These are phyloP conservation scores for Falco rusticolus DNA, from an alignment of 2,797 vertebrate genomes.

Conservation along the genomic window DNA sequence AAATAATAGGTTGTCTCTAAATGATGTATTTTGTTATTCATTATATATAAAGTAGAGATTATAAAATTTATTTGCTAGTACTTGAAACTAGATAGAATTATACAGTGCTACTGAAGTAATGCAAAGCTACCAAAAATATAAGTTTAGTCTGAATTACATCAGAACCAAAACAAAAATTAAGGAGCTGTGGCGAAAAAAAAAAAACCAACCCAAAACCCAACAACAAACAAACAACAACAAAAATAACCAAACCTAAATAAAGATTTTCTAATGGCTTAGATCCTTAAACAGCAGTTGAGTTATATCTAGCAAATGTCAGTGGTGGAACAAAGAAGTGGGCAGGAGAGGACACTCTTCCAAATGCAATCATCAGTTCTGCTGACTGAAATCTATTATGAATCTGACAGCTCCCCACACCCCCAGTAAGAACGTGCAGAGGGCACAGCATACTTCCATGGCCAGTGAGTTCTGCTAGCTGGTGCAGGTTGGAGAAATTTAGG, in stretches of 20 bases:
- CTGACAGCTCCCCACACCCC: fast-evolving
- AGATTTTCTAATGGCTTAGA: neutral
- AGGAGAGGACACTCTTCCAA: neutral
- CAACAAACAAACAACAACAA: too few species aligned
- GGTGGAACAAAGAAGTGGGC: neutral
- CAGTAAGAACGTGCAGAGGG: neutral
- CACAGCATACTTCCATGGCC: neutral
- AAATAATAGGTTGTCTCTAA: neutral
- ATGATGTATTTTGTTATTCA: neutral
- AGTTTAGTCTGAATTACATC: neutral
- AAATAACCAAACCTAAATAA: too few species aligned
- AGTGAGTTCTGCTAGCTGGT: neutral
- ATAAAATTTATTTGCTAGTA: neutral
- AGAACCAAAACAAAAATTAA: neutral
- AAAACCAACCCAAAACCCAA: too few species aligned
- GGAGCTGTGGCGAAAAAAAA: neutral
- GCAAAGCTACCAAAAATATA: neutral
- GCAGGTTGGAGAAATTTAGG: neutral
- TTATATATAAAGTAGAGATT: neutral
- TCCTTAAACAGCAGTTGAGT: neutral
- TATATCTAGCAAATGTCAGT: neutral
- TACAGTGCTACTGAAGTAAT: neutral
- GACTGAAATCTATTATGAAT: neutral
- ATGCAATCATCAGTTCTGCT: neutral
- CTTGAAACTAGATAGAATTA: neutral